phyloP scores from a whole-genome alignment of 2,888 invertebrate genomes.

The Tipula lateralis region DNA sequence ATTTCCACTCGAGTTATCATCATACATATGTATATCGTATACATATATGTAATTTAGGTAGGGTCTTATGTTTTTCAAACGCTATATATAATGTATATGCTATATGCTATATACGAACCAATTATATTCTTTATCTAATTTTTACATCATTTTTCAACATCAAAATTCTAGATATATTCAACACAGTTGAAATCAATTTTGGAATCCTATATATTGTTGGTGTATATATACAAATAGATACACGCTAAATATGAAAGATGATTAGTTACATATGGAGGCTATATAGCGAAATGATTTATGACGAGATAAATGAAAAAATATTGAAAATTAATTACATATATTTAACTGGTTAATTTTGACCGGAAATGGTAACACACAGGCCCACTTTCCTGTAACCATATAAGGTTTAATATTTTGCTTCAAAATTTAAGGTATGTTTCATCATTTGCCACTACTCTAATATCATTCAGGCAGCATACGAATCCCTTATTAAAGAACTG shows the following conservation, averaged over 20 bases:
- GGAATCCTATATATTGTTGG: not conserved
- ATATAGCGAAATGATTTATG: constrained; percentile 25
- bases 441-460: too few species aligned
- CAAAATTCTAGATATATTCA: not conserved
- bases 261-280: constrained; percentile 28
- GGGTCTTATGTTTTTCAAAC: not conserved
- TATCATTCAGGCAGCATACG: too few species aligned
- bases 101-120: not conserved
- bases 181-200: not conserved
- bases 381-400: too few species aligned
- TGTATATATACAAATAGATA: not conserved
- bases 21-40: not conserved
- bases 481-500: too few species aligned
- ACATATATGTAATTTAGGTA: not conserved
- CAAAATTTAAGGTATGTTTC: too few species aligned
- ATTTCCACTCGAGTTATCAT: not conserved
- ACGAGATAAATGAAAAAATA: not conserved
- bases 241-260: constrained; percentile 14
- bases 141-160: not conserved
- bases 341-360: too few species aligned
- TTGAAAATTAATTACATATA: too few species aligned
- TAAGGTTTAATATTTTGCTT: too few species aligned
- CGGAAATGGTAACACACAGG: too few species aligned
- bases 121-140: constrained; percentile 19
- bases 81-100: too few species aligned